Evolutionary conservation across 2,113 vertebrate species (phyloP).

Genomic region (Semnornis frantzii): DNA sequence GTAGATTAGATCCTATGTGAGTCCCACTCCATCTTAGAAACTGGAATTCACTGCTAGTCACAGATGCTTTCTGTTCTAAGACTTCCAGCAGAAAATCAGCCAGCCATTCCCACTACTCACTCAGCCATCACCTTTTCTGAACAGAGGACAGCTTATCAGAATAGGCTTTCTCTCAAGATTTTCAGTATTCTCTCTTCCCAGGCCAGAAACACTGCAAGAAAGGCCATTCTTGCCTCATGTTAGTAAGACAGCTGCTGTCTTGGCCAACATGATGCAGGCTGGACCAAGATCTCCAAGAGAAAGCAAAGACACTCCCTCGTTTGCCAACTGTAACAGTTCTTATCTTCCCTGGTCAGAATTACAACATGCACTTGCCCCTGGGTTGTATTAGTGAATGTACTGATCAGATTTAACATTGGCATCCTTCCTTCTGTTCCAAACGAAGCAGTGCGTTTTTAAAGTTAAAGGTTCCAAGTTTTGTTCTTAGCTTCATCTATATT

Average conservation of each 20-base stretch:
- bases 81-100: background rate
- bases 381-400: background rate
- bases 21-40: background rate
- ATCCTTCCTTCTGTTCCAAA: background rate
- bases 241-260: background rate
- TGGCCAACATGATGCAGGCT: background rate
- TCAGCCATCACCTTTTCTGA: background rate
- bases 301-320: background rate
- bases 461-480: background rate
- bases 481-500: background rate
- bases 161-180: background rate
- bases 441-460: background rate
- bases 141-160: background rate
- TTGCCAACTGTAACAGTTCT: background rate
- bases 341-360: background rate
- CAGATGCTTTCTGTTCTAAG: background rate
- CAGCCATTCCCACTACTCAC: background rate
- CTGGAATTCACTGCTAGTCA: background rate
- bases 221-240: background rate
- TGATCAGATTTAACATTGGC: background rate
- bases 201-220: background rate
- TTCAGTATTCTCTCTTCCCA: background rate
- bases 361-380: background rate
- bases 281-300: background rate
- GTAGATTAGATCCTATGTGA: background rate